These are phyloP conservation scores for Piscicola geometra DNA, from an alignment of 2,888 invertebrate species.

Conservation along the genomic window DNA sequence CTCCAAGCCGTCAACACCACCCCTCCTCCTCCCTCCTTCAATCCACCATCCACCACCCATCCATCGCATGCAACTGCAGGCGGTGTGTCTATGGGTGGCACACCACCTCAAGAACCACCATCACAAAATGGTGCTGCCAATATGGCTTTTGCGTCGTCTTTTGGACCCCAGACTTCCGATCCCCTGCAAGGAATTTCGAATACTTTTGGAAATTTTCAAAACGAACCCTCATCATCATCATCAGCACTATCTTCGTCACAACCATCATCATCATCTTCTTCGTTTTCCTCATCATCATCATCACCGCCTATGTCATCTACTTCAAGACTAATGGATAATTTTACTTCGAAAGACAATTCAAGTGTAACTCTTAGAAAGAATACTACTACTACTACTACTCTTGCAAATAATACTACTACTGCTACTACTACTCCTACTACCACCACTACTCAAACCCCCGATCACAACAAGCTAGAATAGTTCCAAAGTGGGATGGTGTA, in stretches of 20 bases:
- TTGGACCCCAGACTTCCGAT: not conserved
- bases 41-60: not conserved
- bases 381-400: too few species aligned
- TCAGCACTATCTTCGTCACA: not conserved
- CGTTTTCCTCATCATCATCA: not conserved
- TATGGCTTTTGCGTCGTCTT: not conserved
- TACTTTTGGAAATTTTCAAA: too few species aligned
- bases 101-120: not conserved
- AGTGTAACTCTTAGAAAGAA: not conserved
- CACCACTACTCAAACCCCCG: not conserved
- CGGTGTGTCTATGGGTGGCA: not conserved
- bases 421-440: not conserved
- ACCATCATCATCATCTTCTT: not conserved
- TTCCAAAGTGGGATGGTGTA: too few species aligned
- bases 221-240: not conserved
- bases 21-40: not conserved
- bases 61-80: not conserved
- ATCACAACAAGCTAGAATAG: slow-evolving; percentile 1
- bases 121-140: not conserved
- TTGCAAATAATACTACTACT: not conserved
- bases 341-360: too few species aligned
- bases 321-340: not conserved
- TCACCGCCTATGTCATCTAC: not conserved
- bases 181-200: too few species aligned
- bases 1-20: slow-evolving; percentile 7